These are phyloP conservation scores for Gobionotothen gibberifrons DNA, from an alignment of 2,797 vertebrate genomes.

Conservation along the genomic window DNA sequence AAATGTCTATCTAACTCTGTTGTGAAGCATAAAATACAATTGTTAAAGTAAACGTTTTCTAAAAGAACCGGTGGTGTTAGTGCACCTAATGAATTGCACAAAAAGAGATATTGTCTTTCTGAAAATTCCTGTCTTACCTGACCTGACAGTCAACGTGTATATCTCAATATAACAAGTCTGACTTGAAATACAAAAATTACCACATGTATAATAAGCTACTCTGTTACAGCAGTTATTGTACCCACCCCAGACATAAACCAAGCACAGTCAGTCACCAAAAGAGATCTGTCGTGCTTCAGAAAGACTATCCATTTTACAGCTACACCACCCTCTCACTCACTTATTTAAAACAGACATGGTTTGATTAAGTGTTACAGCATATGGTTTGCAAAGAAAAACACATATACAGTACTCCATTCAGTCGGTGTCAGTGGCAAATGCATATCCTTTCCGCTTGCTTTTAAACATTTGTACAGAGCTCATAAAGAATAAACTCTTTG, in stretches of 20 bases:
- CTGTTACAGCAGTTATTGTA: constrained; percentile 2
- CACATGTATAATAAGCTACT: constrained; percentile 6
- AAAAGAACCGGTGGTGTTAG: not conserved
- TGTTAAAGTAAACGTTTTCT: not conserved
- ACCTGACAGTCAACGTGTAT: not conserved
- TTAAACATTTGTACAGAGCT: constrained; percentile 30
- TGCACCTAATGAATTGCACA: not conserved
- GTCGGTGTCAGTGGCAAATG: constrained; percentile 22
- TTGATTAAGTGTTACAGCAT: constrained; percentile 25
- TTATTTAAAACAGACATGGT: constrained; percentile 20
- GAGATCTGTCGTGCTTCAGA: constrained; percentile 19
- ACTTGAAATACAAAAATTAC: not conserved
- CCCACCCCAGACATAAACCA: constrained; percentile 25
- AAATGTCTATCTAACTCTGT: not conserved
- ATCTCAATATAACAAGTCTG: not conserved
- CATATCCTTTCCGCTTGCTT: constrained; percentile 15
- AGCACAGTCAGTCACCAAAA: constrained; percentile 21
- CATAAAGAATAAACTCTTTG: constrained; percentile 25
- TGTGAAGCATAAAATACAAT: not conserved
- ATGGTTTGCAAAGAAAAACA: constrained; percentile 26
- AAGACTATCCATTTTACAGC: constrained; percentile 17
- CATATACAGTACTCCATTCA: constrained; percentile 19
- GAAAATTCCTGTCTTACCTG: not conserved
- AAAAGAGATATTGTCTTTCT: not conserved
- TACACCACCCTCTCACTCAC: constrained; percentile 11